These are phyloP conservation scores for Lobophora halterata DNA, from an alignment of 2,888 invertebrate species.

Conservation along the genomic window DNA sequence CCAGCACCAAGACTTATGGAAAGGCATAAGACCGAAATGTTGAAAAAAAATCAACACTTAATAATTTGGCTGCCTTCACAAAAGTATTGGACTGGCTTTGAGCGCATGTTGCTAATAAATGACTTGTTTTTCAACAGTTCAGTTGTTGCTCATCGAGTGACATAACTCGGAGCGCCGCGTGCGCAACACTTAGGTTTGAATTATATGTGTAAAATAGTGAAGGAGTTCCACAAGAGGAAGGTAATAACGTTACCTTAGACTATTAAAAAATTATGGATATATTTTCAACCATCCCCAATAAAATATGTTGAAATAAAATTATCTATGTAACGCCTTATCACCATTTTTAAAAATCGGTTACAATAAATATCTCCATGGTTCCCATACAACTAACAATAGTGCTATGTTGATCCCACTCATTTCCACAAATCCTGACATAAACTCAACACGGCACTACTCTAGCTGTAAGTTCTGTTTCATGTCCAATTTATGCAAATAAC, in stretches of 20 bases:
- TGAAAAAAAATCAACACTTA: conserved; percentile 6
- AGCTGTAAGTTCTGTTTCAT: conserved; percentile 54
- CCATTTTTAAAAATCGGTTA: conserved; percentile 17
- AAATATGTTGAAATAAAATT: not conserved
- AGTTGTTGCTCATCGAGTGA: conserved; percentile 80
- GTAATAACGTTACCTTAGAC: conserved; percentile 75
- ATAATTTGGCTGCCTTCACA: conserved; percentile 51
- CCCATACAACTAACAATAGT: conserved; percentile 44
- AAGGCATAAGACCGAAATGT: conserved; percentile 47
- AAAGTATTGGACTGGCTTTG: conserved; percentile 69
- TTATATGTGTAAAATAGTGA: conserved; percentile 78
- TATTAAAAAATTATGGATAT: conserved; percentile 65
- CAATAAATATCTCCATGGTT: conserved; percentile 53
- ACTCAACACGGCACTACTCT: conserved; percentile 57
- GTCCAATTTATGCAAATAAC: conserved; percentile 62
- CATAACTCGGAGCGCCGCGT: conserved; percentile 79
- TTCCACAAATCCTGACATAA: conserved; percentile 28
- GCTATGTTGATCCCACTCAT: conserved; percentile 52
- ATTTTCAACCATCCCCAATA: conserved; percentile 24
- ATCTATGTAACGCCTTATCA: not conserved
- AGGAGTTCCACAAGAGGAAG: conserved; percentile 76
- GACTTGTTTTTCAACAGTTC: conserved; percentile 81
- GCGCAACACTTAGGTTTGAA: conserved; percentile 80
- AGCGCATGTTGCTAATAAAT: conserved; percentile 80
- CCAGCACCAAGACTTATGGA: conserved; percentile 66